Evolutionary conservation across 1,140 invertebrate genomes (phyloP), one percentile per base, ranked within the genome.

Genomic region (Diachasmimorpha longicaudata): DNA sequence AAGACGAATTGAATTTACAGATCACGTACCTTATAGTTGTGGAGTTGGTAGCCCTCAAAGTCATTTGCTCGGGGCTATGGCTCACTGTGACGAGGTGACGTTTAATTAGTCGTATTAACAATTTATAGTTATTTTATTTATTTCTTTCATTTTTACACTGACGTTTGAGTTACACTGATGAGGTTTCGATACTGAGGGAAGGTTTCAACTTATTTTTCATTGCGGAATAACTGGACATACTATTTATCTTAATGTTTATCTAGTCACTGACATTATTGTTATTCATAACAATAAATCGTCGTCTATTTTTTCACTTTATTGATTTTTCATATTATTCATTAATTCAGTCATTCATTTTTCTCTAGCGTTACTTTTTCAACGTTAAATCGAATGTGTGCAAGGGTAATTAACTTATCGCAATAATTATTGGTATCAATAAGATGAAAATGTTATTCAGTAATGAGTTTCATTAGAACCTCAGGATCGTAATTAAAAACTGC

Each of bases 21-120:
- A 23, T 23, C 58, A 63, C 58, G 58, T 63, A 63, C 0, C 8
- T 63, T 21, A 63, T 63, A 63, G 44, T 31, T 31, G 13, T 44
- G 25, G 21, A 71, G 13, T 48, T 46, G 39, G 69, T 44, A 19
- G 48, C 10, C 63, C 71, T 77, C 76, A 77, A 78, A 75, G 73
- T 74, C 74, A 76, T 52, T 52, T 74, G 77, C 77, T 74, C 63
- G 23, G 42, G 74, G 77, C 74, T 78, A 52, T 76, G 72, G 77
- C 70, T 48, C 71, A 78, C 71, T 78, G 77, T 78, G 71, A 76
- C 77, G 74, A 78, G 77, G 77, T 78, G 74, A 78, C n/a, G 31
- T 71, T 63, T 63, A 36, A 67, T 74, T 74, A 74, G 19, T 69
- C 9, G 68, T 5, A 69, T 25, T 52, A 70, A 70, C 23, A 73